Conservation (phyloP, 2,888 invertebrate genomes). For the Cantharis nigra region DNA sequence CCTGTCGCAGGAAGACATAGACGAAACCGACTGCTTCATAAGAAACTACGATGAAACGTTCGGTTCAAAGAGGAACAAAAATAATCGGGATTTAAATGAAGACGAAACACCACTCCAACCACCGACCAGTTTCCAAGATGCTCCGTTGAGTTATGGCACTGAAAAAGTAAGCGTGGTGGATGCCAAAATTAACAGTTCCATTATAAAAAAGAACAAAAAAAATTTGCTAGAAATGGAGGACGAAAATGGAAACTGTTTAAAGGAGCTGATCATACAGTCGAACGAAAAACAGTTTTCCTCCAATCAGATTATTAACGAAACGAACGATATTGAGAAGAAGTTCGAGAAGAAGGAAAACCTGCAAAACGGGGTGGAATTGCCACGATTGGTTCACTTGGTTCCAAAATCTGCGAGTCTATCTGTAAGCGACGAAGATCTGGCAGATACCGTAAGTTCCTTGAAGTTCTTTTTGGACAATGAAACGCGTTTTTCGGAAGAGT, state of each 20-base stretch:
- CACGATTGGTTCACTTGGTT: conserved; percentile 73
- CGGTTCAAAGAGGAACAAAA: conserved; percentile 33
- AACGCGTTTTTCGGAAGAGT: conserved; percentile 37
- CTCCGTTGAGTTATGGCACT: conserved; percentile 52
- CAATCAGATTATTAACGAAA: background rate
- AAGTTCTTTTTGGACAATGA: conserved; percentile 50
- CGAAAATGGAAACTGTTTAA: conserved; percentile 25
- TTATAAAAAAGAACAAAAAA: background rate
- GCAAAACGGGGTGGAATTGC: conserved; percentile 54
- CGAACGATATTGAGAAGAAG: conserved; percentile 27
- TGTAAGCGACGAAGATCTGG: conserved; percentile 42
- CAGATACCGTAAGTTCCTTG: conserved; percentile 54
- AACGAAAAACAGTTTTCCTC: background rate
- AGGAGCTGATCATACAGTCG: background rate
- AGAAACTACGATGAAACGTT: conserved; percentile 23
- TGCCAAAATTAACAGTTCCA: background rate
- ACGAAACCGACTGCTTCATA: conserved; percentile 9
- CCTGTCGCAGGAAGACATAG: conserved; percentile 5
- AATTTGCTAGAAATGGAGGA: conserved; percentile 11
- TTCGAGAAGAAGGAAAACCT: conserved; percentile 24
- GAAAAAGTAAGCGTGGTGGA: conserved; percentile 43
- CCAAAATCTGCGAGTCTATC: conserved; percentile 61
- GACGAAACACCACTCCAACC: conserved; percentile 52
- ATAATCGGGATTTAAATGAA: conserved; percentile 21
- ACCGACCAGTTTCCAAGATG: conserved; percentile 55